Base-by-base conservation (phyloP, 2,797 vertebrate species). In the Heterohyrax brucei region DNA sequence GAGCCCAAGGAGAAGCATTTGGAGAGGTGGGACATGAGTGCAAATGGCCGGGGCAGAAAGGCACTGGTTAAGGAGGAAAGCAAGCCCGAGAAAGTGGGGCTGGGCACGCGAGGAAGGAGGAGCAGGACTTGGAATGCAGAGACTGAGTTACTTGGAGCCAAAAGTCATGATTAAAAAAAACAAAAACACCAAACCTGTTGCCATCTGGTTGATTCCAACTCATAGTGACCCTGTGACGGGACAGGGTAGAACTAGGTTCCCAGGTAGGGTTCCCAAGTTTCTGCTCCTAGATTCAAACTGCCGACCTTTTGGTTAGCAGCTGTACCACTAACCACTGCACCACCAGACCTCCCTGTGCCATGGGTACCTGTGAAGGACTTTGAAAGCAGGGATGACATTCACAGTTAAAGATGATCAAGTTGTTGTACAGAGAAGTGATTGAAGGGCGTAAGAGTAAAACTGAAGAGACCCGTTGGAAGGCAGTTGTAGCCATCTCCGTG, bases 51-150 rank as follows among this genome's bases (percentile, higher is more conserved):
- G 6, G 68, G 7, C 4, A n/a, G 10, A 50, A 81, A 62, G 7
- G 30, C 30, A 9, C 75, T 68, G 16, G 56, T 24, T 19, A 28
- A n/a, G 56, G 59, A 85, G 8, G 73, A 39, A 72, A 33, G 85
- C 10, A 82, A 78, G 82, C 66, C 85, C 14, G 12, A 8, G 10
- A 8, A 77, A 56, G 39, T 19, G 19, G 92, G 24, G 26, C n/a
- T 61, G 18, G 39, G 64, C n/a, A 59, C 88, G n/a, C 4, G 5
- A 4, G 0, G 1, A 4, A 81, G 28, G 50, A 72, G 26, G 59
- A 77, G 61, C 56, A 53, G 56, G 62, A 1, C 22, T 13, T 1
- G 5, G 28, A 9, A 22, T 1, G 1, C 0, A 6, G 10, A 26
- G 30, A 70, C 68, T 70, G n/a, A 6, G 12, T 70, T 70, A n/a